Conservation (phyloP, 30 jellyfish, hydroid and myxozoan species). For the Morbakka virulenta region DNA sequence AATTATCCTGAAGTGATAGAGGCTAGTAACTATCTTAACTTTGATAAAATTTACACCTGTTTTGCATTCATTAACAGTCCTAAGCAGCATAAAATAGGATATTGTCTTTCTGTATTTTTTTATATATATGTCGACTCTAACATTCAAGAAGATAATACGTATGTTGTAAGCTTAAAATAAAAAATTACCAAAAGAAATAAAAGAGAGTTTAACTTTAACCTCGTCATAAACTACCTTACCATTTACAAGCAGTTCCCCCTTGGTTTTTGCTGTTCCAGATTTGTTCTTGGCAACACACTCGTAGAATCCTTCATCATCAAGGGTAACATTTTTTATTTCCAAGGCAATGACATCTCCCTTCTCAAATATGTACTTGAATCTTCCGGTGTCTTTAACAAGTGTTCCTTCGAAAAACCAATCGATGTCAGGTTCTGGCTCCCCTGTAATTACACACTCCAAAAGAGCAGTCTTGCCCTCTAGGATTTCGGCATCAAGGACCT, state of each 20-base stretch:
- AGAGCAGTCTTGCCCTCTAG: slow-evolving; percentile 77
- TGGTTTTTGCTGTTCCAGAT: slow-evolving; percentile 80
- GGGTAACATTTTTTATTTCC: slow-evolving; percentile 69
- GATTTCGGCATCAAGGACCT: slow-evolving; percentile 69
- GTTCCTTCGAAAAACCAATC: slow-evolving; percentile 94
- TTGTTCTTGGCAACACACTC: slow-evolving; percentile 84
- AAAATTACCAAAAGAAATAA: background rate
- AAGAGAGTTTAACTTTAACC: background rate
- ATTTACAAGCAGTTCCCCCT: slow-evolving; percentile 78
- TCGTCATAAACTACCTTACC: slow-evolving; percentile 54
- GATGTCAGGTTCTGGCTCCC: slow-evolving; percentile 96
- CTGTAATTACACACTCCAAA: slow-evolving; percentile 85
- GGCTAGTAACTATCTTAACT: too few species aligned
- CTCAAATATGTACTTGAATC: slow-evolving; percentile 70
- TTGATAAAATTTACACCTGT: too few species aligned
- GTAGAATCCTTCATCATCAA: slow-evolving; percentile 89
- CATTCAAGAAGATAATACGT: too few species aligned
- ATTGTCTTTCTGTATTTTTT: too few species aligned
- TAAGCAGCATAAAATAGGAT: too few species aligned
- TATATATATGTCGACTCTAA: too few species aligned
- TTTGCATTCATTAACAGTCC: too few species aligned
- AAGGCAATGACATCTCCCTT: slow-evolving; percentile 89
- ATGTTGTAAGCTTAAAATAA: background rate
- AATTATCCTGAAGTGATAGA: too few species aligned
- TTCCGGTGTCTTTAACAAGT: slow-evolving; percentile 72